Conservation (phyloP, 2,113 vertebrate species). For the Bettongia penicillata region DNA sequence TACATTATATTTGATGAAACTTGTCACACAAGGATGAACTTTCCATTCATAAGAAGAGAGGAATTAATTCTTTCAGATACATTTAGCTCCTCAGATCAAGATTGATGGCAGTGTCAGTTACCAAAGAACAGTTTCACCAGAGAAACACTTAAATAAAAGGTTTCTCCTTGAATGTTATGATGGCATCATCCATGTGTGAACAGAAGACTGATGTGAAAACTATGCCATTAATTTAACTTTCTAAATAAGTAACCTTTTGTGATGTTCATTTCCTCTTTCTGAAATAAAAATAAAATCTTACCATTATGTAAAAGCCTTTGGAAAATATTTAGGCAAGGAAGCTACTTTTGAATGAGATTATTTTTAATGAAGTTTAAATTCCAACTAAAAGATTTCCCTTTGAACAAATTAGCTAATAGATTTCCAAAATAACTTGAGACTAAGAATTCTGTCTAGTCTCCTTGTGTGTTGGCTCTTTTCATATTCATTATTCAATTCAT, state of each 20-base stretch:
- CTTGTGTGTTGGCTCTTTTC: neutral
- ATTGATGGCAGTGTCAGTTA: conserved; percentile 50
- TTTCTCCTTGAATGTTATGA: conserved; percentile 66
- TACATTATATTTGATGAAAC: neutral
- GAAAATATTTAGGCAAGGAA: neutral
- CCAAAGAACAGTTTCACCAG: conserved; percentile 34
- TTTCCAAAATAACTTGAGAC: conserved; percentile 22
- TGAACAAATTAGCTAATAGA: neutral
- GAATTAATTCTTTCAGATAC: conserved; percentile 17
- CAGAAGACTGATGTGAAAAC: conserved; percentile 67
- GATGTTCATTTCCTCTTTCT: neutral
- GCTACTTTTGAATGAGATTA: neutral
- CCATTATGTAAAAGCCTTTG: neutral
- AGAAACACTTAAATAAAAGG: conserved; percentile 64
- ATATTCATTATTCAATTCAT: neutral
- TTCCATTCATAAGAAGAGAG: conserved; percentile 28
- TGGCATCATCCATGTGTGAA: conserved; percentile 53
- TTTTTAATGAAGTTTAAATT: neutral
- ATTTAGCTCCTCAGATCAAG: conserved; percentile 27
- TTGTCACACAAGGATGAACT: conserved; percentile 4
- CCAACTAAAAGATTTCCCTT: neutral
- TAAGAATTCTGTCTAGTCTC: neutral
- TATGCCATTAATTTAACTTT: conserved; percentile 52
- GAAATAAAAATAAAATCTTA: neutral
- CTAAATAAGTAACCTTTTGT: conserved; percentile 26